phyloP scores from a whole-genome alignment of 2,888 invertebrate species.

The Griposia aprilina region DNA sequence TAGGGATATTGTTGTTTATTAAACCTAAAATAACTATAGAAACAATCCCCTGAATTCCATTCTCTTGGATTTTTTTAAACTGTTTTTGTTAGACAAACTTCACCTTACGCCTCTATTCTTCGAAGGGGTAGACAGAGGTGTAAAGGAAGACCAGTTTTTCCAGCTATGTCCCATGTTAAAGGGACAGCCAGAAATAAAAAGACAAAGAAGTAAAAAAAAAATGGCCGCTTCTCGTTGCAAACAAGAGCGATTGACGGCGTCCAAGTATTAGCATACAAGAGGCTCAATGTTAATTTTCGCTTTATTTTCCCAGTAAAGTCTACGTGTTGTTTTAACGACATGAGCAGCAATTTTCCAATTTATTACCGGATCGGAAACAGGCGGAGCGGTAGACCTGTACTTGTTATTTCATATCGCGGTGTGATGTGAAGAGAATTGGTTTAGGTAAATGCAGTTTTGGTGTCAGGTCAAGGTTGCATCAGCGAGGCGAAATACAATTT shows the following conservation, averaged over 20 bases:
- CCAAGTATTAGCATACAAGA: slow-evolving; percentile 40
- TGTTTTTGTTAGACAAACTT: neutral
- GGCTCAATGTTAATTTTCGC: slow-evolving; percentile 43
- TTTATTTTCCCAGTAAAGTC: slow-evolving; percentile 22
- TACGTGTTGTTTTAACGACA: slow-evolving; percentile 32
- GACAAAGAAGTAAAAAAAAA: slow-evolving; percentile 8
- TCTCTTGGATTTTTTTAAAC: neutral
- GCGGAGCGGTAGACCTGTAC: neutral
- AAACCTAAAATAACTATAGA: neutral
- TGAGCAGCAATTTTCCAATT: slow-evolving; percentile 44
- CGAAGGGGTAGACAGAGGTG: neutral
- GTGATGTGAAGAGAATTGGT: neutral
- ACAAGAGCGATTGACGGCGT: slow-evolving; percentile 15
- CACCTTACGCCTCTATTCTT: neutral
- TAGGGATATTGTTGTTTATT: neutral
- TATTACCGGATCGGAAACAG: slow-evolving; percentile 13
- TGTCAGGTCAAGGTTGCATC: neutral
- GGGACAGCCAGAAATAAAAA: neutral
- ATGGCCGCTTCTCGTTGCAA: neutral
- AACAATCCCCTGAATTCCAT: neutral
- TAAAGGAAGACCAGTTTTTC: neutral
- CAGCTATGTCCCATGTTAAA: neutral
- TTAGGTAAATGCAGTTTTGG: neutral
- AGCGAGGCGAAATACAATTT: neutral
- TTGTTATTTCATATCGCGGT: slow-evolving; percentile 5